A percentile compares a stretch with the other conserved stretches of the same genome.
Evolutionary conservation across 2,888 invertebrate species (phyloP).

Genomic region (Aproaerema taeniolella): DNA sequence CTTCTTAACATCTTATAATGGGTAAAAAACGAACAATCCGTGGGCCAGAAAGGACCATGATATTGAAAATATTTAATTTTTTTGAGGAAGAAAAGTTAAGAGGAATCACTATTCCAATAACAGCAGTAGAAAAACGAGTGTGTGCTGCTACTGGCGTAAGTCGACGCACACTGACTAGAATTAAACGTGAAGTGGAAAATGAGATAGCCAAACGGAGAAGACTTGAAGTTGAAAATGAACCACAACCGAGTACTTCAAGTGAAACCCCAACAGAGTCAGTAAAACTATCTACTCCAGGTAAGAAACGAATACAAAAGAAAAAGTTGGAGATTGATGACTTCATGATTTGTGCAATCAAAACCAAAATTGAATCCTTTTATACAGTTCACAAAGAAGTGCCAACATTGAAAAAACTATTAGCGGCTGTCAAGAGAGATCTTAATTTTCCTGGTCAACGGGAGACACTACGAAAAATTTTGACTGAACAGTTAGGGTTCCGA

Average conservation of each 20-base stretch:
- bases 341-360: neutral
- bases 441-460: neutral
- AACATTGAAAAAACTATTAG: neutral
- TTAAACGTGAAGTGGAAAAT: neutral
- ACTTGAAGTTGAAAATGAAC: neutral
- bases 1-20: neutral
- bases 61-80: neutral
- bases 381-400: neutral
- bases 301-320: neutral
- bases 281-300: neutral
- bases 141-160: neutral
- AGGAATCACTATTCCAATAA: neutral
- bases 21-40: neutral
- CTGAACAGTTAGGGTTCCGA: constrained; percentile 13
- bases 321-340: neutral
- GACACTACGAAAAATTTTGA: constrained; percentile 1
- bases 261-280: neutral
- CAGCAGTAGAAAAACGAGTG: neutral
- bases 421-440: neutral
- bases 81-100: neutral
- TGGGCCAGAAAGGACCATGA: neutral
- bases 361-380: neutral
- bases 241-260: neutral
- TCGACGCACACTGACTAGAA: neutral
- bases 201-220: too few species aligned